Conservation (phyloP, 2,888 invertebrate genomes). For the Rambutsinella grinnellia region DNA sequence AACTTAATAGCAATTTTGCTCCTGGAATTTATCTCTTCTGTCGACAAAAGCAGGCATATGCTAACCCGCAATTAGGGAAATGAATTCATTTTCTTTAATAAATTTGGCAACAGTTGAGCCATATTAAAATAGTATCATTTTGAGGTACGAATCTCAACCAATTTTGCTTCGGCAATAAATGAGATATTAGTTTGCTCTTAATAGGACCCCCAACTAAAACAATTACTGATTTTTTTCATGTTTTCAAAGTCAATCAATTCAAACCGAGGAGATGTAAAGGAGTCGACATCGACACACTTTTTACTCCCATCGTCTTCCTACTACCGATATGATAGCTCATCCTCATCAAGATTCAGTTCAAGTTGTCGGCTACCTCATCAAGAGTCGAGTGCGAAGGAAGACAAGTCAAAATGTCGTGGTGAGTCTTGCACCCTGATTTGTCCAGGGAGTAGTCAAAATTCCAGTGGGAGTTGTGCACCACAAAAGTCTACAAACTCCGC, state of each 20-base stretch:
- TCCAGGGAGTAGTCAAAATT: slow-evolving; percentile 62
- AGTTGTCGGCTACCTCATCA: slow-evolving; percentile 45
- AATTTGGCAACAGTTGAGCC: no score
- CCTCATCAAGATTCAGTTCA: not conserved
- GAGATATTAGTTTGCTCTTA: no score
- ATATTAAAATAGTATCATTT: no score
- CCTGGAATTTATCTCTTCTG: slow-evolving; percentile 39
- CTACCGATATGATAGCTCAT: slow-evolving; percentile 18
- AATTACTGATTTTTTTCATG: no score
- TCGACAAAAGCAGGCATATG: slow-evolving; percentile 29
- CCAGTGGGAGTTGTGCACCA: slow-evolving; percentile 25
- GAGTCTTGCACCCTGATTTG: slow-evolving; percentile 13
- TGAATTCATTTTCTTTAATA: no score
- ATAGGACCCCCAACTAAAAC: no score
- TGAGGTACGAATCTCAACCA: no score
- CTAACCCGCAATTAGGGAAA: slow-evolving; percentile 11
- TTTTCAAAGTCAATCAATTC: not conserved
- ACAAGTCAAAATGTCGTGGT: no score
- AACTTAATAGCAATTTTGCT: slow-evolving; percentile 38
- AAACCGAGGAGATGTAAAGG: not conserved
- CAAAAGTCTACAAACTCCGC: slow-evolving; percentile 28
- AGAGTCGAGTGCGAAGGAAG: no score
- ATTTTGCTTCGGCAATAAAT: no score
- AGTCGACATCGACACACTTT: slow-evolving; percentile 30
- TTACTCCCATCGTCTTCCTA: slow-evolving; percentile 14